Evolutionary conservation across 2,113 vertebrate species (phyloP).

Genomic region (rabbit (Oryctolagus cuniculus)): DNA sequence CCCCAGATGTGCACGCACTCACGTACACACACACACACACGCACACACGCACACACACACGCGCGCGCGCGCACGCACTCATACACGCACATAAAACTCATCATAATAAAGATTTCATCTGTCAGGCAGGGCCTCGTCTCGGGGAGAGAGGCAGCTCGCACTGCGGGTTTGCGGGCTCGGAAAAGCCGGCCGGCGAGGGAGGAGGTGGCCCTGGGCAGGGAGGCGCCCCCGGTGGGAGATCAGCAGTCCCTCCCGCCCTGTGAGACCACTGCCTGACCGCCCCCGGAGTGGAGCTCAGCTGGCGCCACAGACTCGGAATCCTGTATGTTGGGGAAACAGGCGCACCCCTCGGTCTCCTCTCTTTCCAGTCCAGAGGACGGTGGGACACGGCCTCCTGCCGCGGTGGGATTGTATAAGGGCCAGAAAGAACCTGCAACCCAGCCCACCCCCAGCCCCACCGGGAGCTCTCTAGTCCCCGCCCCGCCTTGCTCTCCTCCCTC

Average conservation of each 20-base stretch:
- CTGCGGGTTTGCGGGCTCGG: no score
- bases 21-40: neutral
- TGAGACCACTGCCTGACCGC: neutral
- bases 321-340: neutral
- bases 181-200: no score
- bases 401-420: neutral
- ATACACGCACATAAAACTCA: slow-evolving; percentile 68
- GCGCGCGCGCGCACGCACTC: no score
- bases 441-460: no score
- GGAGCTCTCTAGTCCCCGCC: no score
- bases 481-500: no score
- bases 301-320: accelerated
- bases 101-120: slow-evolving; percentile 78
- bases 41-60: neutral
- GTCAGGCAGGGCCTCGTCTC: slow-evolving; percentile 50
- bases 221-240: neutral
- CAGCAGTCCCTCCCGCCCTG: neutral
- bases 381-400: neutral
- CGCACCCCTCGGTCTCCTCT: neutral
- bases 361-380: neutral
- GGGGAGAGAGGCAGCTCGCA: neutral
- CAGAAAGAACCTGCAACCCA: neutral
- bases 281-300: accelerated
- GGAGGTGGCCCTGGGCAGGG: no score
- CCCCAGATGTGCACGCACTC: slow-evolving; percentile 48